These are phyloP conservation scores for Loriculus beryllinus DNA, from an alignment of 2,797 vertebrate species.

Conservation along the genomic window DNA sequence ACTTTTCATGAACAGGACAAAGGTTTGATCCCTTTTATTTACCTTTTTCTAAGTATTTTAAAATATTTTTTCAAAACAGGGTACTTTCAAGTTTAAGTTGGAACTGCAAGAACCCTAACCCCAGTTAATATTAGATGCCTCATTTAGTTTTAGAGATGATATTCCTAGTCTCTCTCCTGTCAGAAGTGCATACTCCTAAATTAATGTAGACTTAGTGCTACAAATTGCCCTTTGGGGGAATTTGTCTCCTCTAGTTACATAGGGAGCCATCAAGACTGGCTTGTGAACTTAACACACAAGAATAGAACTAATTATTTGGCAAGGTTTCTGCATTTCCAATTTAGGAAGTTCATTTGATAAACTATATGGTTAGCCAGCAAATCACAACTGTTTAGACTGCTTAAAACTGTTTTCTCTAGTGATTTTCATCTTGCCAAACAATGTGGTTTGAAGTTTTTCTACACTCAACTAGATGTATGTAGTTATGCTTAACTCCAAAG, in stretches of 20 bases:
- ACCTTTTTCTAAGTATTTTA: not conserved
- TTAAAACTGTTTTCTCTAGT: not conserved
- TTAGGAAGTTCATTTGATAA: slow-evolving; percentile 22
- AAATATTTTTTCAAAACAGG: not conserved
- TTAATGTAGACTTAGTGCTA: not conserved
- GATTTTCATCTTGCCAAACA: not conserved
- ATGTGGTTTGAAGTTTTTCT: not conserved
- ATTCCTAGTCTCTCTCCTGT: not conserved
- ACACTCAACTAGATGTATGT: not conserved
- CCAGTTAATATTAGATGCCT: not conserved
- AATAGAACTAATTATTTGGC: slow-evolving; percentile 6
- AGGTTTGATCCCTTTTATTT: not conserved
- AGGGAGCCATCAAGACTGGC: not conserved
- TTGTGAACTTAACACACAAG: not conserved
- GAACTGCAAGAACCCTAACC: not conserved
- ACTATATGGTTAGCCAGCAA: not conserved
- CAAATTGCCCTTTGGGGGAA: not conserved
- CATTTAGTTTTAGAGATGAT: not conserved
- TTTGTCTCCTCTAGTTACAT: not conserved
- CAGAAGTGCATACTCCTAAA: not conserved
- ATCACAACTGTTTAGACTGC: not conserved
- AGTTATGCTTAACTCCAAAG: not conserved
- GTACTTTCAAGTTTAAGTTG: not conserved
- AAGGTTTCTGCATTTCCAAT: not conserved
- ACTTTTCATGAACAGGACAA: not conserved